These are phyloP conservation scores for Schizaphis graminum DNA, from an alignment of 2,888 invertebrate genomes.

Conservation along the genomic window DNA sequence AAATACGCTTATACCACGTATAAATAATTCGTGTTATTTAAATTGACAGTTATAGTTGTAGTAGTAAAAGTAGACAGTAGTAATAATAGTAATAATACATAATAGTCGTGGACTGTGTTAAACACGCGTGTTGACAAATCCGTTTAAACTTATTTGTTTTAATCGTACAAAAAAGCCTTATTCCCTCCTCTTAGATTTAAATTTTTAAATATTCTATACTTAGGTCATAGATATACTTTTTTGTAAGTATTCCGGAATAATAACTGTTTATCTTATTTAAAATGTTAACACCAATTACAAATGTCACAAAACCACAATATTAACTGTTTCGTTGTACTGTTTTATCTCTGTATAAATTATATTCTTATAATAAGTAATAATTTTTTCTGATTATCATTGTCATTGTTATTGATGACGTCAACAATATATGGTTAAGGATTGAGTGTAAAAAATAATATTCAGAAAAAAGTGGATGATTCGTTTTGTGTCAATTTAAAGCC, in stretches of 20 bases:
- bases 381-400: background rate
- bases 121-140: slow-evolving; percentile 51
- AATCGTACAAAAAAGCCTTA: background rate
- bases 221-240: background rate
- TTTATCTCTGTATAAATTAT: background rate
- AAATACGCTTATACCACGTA: background rate
- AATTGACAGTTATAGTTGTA: slow-evolving; percentile 24
- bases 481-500: background rate
- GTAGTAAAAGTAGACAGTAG: background rate
- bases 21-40: slow-evolving; percentile 8
- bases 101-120: background rate
- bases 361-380: background rate
- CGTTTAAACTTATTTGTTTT: slow-evolving; percentile 43
- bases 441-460: background rate
- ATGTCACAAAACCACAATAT: background rate
- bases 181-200: background rate
- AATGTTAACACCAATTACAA: background rate
- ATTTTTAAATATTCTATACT: background rate
- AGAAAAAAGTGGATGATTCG: background rate
- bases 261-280: background rate
- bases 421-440: background rate
- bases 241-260: background rate
- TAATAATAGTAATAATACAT: slow-evolving; percentile 29
- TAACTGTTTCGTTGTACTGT: background rate
- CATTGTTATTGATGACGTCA: background rate